Percentiles rank a stretch among this genome's conserved stretches.
Evolutionary conservation across 2,888 invertebrate genomes (phyloP).

Genomic region (Endomychus coccineus): DNA sequence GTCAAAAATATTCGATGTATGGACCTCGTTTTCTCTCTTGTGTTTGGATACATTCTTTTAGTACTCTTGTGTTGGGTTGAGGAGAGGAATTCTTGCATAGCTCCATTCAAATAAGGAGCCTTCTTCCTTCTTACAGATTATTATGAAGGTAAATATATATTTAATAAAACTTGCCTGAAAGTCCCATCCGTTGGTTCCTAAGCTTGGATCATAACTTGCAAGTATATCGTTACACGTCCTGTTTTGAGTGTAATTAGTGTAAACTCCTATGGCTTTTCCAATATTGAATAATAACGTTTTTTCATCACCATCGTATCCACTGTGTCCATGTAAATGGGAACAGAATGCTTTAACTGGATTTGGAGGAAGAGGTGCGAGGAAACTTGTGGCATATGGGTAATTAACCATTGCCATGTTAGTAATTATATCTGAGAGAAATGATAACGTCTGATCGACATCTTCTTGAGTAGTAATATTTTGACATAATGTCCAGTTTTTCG

Average conservation of each 20-base stretch:
- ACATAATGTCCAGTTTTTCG: constrained; percentile 70
- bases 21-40: too few relatives aligned
- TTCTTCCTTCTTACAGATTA: too few relatives aligned
- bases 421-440: constrained; percentile 67
- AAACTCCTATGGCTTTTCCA: constrained; percentile 63
- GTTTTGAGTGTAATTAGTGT: constrained; percentile 73
- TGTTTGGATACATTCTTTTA: too few relatives aligned
- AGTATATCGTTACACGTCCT: constrained; percentile 53
- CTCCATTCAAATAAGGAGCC: too few relatives aligned
- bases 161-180: constrained; percentile 69
- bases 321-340: constrained; percentile 42
- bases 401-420: constrained; percentile 87
- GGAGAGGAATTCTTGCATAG: too few relatives aligned
- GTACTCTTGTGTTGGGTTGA: too few relatives aligned
- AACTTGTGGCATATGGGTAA: constrained; percentile 84
- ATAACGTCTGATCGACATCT: constrained; percentile 53
- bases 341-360: constrained; percentile 69
- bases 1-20: too few relatives aligned
- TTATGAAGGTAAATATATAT: too few relatives aligned
- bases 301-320: constrained; percentile 27
- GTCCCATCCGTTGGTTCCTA: constrained; percentile 70
- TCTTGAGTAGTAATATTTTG: constrained; percentile 52
- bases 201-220: constrained; percentile 48
- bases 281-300: constrained; percentile 54
- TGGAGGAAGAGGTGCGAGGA: constrained; percentile 75